Conservation (phyloP, 2,797 vertebrate species). For the Microctenopoma steveboyesi region DNA sequence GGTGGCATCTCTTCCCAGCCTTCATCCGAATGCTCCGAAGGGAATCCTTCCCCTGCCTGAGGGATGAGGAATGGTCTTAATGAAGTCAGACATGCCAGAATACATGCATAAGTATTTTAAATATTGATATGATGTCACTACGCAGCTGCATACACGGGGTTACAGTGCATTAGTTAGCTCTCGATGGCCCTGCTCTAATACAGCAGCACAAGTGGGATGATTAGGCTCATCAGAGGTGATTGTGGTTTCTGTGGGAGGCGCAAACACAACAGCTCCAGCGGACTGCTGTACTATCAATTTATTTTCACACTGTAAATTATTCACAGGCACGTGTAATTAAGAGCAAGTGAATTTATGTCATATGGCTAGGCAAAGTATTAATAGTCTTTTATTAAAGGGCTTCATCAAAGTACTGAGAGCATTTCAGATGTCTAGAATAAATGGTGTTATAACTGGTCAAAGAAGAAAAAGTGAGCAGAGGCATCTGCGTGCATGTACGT, state of each 20-base stretch:
- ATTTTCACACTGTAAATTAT: conserved; percentile 77
- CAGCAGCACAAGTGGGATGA: conserved; percentile 75
- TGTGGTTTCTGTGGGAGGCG: conserved; percentile 75
- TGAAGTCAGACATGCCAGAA: conserved; percentile 94
- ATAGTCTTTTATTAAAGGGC: conserved; percentile 78
- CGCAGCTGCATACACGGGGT: conserved; percentile 80
- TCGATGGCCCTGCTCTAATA: conserved; percentile 84
- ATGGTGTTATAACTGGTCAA: conserved; percentile 58
- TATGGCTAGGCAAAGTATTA: conserved; percentile 68
- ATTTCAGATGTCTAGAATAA: conserved; percentile 62
- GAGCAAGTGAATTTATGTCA: conserved; percentile 73
- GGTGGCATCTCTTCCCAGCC: conserved; percentile 73
- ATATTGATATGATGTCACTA: conserved; percentile 94
- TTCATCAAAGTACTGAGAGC: conserved; percentile 70
- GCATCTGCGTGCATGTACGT: not conserved
- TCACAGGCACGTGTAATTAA: conserved; percentile 77
- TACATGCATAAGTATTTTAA: conserved; percentile 94
- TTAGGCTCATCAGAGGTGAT: conserved; percentile 87
- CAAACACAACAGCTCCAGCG: conserved; percentile 59
- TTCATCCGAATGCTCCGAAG: conserved; percentile 85
- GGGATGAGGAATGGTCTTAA: conserved; percentile 92
- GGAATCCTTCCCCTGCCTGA: conserved; percentile 77
- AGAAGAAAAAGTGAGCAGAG: conserved; percentile 1
- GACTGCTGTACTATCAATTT: conserved; percentile 60
- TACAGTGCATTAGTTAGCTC: conserved; percentile 86